phyloP scores from a whole-genome alignment of 2,888 invertebrate species.

The Scelioninae gen. 1 region DNA sequence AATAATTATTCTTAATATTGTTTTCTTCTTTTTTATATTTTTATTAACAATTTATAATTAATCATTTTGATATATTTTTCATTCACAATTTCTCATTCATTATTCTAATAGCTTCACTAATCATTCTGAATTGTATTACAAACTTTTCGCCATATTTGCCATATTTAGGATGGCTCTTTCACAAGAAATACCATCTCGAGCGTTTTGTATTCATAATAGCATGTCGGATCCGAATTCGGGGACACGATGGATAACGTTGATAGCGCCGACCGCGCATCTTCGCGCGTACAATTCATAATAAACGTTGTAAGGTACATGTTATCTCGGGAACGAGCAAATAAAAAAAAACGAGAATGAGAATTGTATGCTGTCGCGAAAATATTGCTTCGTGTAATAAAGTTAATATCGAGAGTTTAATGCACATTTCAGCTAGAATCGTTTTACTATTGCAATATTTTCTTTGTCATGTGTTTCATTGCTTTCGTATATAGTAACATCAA shows the following conservation, averaged over 20 bases:
- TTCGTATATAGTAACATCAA: constrained; percentile 17
- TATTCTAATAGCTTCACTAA: no score
- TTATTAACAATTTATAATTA: no score
- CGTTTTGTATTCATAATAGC: constrained; percentile 43
- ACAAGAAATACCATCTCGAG: constrained; percentile 22
- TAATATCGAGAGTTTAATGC: constrained; percentile 57
- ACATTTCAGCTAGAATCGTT: constrained; percentile 32
- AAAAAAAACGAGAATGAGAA: constrained; percentile 19
- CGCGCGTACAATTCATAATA: constrained; percentile 56
- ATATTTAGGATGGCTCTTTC: neutral
- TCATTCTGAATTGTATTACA: neutral
- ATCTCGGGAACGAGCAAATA: constrained; percentile 33
- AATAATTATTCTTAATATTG: no score
- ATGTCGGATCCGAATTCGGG: constrained; percentile 37
- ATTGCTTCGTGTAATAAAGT: constrained; percentile 52
- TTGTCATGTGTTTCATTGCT: constrained; percentile 33
- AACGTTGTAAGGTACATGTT: constrained; percentile 48
- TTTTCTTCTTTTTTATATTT: no score
- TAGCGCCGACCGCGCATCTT: constrained; percentile 37
- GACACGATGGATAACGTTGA: constrained; percentile 46
- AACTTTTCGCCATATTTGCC: constrained; percentile 11
- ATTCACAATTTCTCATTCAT: no score
- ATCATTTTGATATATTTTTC: no score
- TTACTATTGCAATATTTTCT: constrained; percentile 43
- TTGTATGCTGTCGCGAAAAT: constrained; percentile 37